These are phyloP conservation scores for Drosophila arizonae DNA, from an alignment of 1,140 invertebrate species.

Conservation along the genomic window DNA sequence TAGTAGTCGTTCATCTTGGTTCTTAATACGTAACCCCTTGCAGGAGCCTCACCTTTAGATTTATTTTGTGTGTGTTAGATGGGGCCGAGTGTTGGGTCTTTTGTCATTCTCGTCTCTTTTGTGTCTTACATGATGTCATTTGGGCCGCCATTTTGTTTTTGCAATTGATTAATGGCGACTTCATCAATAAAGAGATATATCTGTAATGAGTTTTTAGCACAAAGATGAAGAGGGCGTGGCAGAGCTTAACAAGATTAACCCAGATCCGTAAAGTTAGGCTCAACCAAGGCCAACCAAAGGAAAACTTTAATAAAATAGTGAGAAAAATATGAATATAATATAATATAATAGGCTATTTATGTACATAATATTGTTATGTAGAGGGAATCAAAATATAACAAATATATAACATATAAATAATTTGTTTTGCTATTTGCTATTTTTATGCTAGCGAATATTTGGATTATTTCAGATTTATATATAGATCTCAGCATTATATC, in stretches of 20 bases:
- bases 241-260: background rate
- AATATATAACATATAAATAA: too few species aligned
- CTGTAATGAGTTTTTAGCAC: conserved; percentile 16
- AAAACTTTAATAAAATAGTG: too few species aligned
- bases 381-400: too few species aligned
- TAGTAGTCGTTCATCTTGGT: background rate
- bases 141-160: conserved; percentile 67
- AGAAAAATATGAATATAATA: too few species aligned
- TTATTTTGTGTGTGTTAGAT: conserved; percentile 7
- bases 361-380: too few species aligned
- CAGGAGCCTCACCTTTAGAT: conserved; percentile 2
- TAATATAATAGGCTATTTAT: too few species aligned
- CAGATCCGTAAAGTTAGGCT: background rate
- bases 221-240: conserved; percentile 1
- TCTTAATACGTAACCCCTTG: conserved; percentile 1
- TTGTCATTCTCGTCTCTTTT: conserved; percentile 19
- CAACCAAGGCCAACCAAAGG: too few species aligned
- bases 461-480: too few species aligned
- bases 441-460: too few species aligned
- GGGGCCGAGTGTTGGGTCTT: conserved; percentile 30
- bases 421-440: too few species aligned
- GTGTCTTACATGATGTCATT: conserved; percentile 71
- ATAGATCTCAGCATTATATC: too few species aligned
- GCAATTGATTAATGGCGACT: conserved; percentile 70
- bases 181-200: conserved; percentile 18